Evolutionary conservation across 2,113 vertebrate species (phyloP).

Genomic region (Pantherophis guttatus): DNA sequence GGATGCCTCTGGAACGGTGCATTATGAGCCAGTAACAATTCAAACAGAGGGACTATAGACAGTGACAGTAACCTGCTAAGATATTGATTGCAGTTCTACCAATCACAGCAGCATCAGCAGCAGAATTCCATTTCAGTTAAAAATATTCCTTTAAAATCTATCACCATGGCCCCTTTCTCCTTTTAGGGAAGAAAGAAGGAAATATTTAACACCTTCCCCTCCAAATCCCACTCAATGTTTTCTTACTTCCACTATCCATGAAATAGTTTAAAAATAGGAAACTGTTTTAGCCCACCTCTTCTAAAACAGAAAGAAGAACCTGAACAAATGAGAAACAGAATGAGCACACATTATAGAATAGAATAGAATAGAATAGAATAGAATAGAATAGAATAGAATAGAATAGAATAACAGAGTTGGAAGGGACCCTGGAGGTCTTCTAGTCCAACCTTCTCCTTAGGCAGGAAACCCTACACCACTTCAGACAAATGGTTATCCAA

Average conservation of each 20-base stretch:
- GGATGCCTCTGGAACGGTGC: neutral
- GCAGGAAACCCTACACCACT: too few species aligned
- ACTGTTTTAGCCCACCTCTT: neutral
- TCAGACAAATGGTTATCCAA: too few species aligned
- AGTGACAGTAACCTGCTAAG: neutral
- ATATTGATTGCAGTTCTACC: neutral
- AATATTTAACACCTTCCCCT: neutral
- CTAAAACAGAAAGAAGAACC: neutral
- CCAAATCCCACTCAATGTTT: neutral
- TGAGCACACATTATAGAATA: neutral
- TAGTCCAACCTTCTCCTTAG: too few species aligned
- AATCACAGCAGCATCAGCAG: neutral
- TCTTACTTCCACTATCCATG: neutral
- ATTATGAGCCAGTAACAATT: neutral
- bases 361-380: too few species aligned
- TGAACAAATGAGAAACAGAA: neutral
- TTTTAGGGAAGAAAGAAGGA: neutral
- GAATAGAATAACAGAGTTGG: too few species aligned
- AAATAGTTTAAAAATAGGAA: neutral
- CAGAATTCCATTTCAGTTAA: neutral
- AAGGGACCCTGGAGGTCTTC: too few species aligned
- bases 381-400: too few species aligned
- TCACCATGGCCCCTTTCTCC: neutral
- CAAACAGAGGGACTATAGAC: neutral
- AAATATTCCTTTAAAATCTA: neutral